These are phyloP conservation scores for Oegoconia quadripuncta DNA, from an alignment of 2,888 invertebrate genomes.

Conservation along the genomic window DNA sequence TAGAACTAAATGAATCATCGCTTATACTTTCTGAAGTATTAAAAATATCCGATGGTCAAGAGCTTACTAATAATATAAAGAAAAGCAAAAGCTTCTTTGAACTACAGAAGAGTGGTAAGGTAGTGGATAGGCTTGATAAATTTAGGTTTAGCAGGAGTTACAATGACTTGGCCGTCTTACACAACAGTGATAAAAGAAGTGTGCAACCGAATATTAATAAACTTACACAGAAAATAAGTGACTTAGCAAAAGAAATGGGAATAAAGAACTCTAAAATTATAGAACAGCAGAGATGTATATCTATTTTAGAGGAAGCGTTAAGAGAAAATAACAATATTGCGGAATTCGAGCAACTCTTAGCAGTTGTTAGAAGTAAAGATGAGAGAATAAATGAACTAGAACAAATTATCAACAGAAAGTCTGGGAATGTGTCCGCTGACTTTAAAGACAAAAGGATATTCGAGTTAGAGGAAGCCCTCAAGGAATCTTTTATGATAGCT, in stretches of 20 bases:
- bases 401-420: conserved; percentile 79
- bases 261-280: conserved; percentile 76
- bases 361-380: conserved; percentile 79
- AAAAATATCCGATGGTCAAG: conserved; percentile 65
- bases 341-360: conserved; percentile 78
- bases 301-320: conserved; percentile 73
- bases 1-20: conserved; percentile 74
- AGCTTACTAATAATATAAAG: conserved; percentile 49
- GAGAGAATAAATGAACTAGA: conserved; percentile 88
- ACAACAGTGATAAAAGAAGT: conserved; percentile 36
- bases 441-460: conserved; percentile 80
- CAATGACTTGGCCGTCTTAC: conserved; percentile 56
- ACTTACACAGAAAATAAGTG: conserved; percentile 59
- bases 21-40: conserved; percentile 70
- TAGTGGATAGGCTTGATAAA: conserved; percentile 78
- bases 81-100: conserved; percentile 70
- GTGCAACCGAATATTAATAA: conserved; percentile 49
- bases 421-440: conserved; percentile 48
- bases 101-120: conserved; percentile 79
- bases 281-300: conserved; percentile 76
- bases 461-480: conserved; percentile 89
- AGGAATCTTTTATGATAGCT: conserved; percentile 88
- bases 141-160: conserved; percentile 67
- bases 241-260: conserved; percentile 65
- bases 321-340: conserved; percentile 78